Evolutionary conservation across 2,113 vertebrate genomes (phyloP), one percentile per base, ranked within the genome.

Genomic region (Cathartes aura): DNA sequence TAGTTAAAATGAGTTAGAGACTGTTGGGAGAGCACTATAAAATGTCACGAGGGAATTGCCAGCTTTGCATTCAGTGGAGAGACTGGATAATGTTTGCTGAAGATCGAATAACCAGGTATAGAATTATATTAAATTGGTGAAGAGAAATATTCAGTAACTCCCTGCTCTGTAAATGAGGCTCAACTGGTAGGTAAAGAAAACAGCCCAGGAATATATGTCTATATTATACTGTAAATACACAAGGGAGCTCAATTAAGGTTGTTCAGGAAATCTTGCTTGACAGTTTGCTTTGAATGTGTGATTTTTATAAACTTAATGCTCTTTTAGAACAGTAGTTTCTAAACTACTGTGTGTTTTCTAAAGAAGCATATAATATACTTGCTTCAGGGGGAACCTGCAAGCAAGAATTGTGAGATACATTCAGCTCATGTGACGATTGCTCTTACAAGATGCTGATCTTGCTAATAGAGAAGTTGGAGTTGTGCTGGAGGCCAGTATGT

Each of bases 271-370:
- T 85, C 53, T 90, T 88, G 14, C 90, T 81, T 95, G 96, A 70
- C 79, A 78, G 55, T 90, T 93, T 74, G 42, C 86, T 90, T 96
- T 90, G 79, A 81, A 80, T 22, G 71, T 90, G 63, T 83, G 90
- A 90, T 88, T 96, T 91, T 92, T 63, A 81, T 86, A 90, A 88
- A 88, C 63, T 30, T 66, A 23, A 45, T 92, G 71, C 27, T 94
- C 90, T 73, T 88, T 88, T 70, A n/a, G 71, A 93, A 42, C 68
- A 43, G 66, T 40, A 8, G 62, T 60, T 93, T 81, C 89, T 89
- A 64, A 94, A 96, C 83, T 55, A 2, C 75, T 82, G 59, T 95
- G 83, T 95, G 56, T 92, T 96, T 95, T 94, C 42, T 70, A 58
- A 89, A 80, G 74, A 10, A 53, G 32, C 3, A 1, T 82, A 1